Percentiles rank a stretch among this genome's conserved stretches.
phyloP scores from a whole-genome alignment of 2,113 vertebrate species.

The Cyprinodon variegatus region DNA sequence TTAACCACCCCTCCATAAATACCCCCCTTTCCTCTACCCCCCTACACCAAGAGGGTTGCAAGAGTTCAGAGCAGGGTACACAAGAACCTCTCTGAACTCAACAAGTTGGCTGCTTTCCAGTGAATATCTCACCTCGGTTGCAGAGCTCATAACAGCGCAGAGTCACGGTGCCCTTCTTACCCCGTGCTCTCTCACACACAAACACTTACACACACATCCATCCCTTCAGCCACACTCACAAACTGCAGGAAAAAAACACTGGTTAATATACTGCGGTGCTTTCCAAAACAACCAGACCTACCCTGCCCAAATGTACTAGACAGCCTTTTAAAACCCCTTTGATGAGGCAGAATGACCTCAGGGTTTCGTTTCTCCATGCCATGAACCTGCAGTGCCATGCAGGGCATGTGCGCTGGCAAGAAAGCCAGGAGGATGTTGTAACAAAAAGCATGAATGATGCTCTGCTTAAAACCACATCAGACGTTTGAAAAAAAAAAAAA shows the following conservation, averaged over 20 bases:
- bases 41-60: slow-evolving; percentile 50
- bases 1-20: slow-evolving; percentile 49
- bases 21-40: slow-evolving; percentile 10
- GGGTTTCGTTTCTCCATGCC: slow-evolving; percentile 41
- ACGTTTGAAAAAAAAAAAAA: slow-evolving; percentile 41
- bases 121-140: slow-evolving; percentile 63
- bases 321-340: slow-evolving; percentile 57
- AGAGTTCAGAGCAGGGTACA: slow-evolving; percentile 74
- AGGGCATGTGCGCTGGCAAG: slow-evolving; percentile 50
- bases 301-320: slow-evolving; percentile 28
- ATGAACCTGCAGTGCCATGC: slow-evolving; percentile 38
- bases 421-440: slow-evolving; percentile 60
- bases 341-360: slow-evolving; percentile 52
- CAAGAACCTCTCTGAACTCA: slow-evolving; percentile 76
- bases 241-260: slow-evolving; percentile 19
- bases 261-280: slow-evolving; percentile 30
- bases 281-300: slow-evolving; percentile 57
- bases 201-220: slow-evolving; percentile 23
- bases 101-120: slow-evolving; percentile 63
- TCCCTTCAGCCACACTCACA: slow-evolving; percentile 22
- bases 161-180: slow-evolving; percentile 51
- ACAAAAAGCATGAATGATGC: slow-evolving; percentile 57
- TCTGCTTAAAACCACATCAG: slow-evolving; percentile 52
- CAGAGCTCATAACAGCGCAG: slow-evolving; percentile 57
- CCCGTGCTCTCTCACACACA: slow-evolving; percentile 20